These are phyloP conservation scores for Platanista minor DNA, from an alignment of 2,113 vertebrate genomes.

Conservation along the genomic window DNA sequence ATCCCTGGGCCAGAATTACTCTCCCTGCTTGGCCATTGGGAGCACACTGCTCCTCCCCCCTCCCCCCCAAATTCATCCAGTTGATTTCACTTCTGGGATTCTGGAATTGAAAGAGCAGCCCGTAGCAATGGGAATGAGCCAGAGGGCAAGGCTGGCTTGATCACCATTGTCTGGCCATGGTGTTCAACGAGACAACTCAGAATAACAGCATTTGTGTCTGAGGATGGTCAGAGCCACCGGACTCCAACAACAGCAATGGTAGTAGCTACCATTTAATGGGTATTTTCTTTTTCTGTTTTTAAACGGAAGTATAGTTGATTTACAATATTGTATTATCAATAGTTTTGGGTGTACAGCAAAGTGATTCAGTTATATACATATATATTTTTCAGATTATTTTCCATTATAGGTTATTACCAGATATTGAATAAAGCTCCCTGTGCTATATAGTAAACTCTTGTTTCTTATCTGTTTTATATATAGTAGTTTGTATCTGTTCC, in stretches of 20 bases:
- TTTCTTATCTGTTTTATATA: background rate
- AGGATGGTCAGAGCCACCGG: background rate
- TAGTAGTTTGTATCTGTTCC: background rate
- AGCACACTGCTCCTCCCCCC: background rate
- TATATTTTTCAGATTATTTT: background rate
- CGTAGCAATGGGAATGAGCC: background rate
- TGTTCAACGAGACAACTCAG: rapidly evolving
- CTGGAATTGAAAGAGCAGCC: background rate
- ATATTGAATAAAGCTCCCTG: background rate
- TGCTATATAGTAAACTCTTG: background rate
- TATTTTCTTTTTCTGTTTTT: background rate
- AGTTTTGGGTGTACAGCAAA: background rate
- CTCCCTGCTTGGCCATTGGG: background rate
- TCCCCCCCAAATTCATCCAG: background rate
- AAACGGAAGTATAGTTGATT: background rate
- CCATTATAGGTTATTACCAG: background rate
- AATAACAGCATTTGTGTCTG: rapidly evolving
- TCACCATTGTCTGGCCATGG: rapidly evolving
- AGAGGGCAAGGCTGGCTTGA: background rate
- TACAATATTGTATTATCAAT: background rate
- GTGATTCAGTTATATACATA: background rate
- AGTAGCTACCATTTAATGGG: no score
- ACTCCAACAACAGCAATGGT: rapidly evolving
- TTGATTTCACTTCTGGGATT: background rate
- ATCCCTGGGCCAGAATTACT: background rate